phyloP scores from a whole-genome alignment of 2,113 vertebrate genomes.

The Chroicocephalus ridibundus region DNA sequence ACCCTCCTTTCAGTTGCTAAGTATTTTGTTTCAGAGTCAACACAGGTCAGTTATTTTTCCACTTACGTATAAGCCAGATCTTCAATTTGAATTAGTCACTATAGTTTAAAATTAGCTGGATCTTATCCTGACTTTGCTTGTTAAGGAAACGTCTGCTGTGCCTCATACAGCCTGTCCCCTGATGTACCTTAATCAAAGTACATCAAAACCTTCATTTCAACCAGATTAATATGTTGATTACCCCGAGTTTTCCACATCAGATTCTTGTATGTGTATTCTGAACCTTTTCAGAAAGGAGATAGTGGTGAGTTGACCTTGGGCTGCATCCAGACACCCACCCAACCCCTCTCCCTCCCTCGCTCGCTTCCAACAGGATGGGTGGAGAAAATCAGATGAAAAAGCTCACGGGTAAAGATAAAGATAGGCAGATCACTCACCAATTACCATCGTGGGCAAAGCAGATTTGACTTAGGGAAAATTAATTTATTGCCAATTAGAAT shows the following conservation, averaged over 20 bases:
- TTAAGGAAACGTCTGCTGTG: not conserved
- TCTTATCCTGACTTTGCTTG: not conserved
- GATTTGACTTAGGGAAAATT: not conserved
- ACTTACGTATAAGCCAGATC: not conserved
- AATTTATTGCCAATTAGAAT: not conserved
- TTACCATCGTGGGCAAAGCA: not conserved
- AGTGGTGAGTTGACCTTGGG: not conserved
- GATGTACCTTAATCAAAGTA: not conserved
- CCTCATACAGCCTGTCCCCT: not conserved
- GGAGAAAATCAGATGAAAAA: not conserved
- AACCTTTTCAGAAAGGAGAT: not conserved
- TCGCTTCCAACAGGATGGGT: not conserved
- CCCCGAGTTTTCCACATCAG: not conserved
- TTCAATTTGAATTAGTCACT: not conserved
- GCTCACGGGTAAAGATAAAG: not conserved
- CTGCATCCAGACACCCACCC: not conserved
- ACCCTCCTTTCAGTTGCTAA: not conserved
- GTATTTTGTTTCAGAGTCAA: not conserved
- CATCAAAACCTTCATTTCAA: not conserved
- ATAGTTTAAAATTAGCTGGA: not conserved
- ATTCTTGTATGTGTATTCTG: not conserved
- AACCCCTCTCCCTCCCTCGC: fast-evolving
- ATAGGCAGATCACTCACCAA: not conserved
- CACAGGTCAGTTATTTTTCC: not conserved
- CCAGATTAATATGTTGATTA: not conserved